Evolutionary conservation across 2,888 invertebrate genomes (phyloP).

Genomic region (Selenia dentaria): DNA sequence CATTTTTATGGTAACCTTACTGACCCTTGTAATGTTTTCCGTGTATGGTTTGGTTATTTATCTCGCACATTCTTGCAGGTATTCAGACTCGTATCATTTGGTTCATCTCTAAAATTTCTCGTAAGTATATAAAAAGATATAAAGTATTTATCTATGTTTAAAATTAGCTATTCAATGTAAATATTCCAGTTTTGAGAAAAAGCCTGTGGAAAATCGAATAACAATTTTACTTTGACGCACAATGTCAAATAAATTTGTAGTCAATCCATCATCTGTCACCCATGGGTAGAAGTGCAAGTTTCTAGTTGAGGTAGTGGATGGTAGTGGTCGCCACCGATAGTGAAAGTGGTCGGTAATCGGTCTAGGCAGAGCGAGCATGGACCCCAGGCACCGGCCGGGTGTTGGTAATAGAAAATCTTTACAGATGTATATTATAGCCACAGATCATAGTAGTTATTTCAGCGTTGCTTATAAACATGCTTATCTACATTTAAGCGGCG

Average conservation of each 20-base stretch:
- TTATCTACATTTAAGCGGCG: too few relatives aligned
- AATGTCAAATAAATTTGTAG: not conserved
- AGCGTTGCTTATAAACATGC: too few relatives aligned
- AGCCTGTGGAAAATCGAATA: too few relatives aligned
- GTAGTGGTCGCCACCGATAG: slow-evolving; percentile 61
- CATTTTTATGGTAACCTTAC: slow-evolving; percentile 18
- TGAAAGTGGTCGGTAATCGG: slow-evolving; percentile 66
- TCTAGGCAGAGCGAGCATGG: slow-evolving; percentile 49
- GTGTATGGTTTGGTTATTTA: too few relatives aligned
- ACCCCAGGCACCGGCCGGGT: not conserved
- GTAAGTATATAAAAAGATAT: too few relatives aligned
- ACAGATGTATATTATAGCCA: too few relatives aligned
- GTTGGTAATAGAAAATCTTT: not conserved
- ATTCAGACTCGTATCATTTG: not conserved
- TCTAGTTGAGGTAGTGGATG: slow-evolving; percentile 24
- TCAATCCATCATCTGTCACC: not conserved
- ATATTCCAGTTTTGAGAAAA: too few relatives aligned
- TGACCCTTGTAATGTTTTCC: slow-evolving; percentile 1
- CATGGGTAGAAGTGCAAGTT: slow-evolving; percentile 31
- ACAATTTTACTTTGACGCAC: too few relatives aligned
- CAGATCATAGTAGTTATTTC: too few relatives aligned
- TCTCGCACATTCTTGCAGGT: too few relatives aligned
- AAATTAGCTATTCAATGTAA: too few relatives aligned
- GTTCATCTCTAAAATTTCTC: not conserved
- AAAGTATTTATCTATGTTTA: too few relatives aligned